phyloP scores from a whole-genome alignment of 2,113 vertebrate genomes.

The Promerops cafer region DNA sequence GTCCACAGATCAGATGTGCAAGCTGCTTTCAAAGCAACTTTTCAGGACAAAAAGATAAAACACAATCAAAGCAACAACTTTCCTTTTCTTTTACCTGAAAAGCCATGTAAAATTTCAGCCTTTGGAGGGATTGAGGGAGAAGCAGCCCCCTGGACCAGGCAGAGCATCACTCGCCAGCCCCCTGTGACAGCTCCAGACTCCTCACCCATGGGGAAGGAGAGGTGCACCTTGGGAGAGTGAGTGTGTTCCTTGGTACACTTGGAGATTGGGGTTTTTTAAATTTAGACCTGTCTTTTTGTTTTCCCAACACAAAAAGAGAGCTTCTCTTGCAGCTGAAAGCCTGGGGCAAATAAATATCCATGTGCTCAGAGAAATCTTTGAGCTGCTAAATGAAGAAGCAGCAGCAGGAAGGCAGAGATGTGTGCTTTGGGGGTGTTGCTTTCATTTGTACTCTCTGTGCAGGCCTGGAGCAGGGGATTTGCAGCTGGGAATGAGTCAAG shows the following conservation, averaged over 20 bases:
- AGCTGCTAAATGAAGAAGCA: background rate
- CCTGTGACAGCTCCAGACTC: background rate
- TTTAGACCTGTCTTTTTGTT: background rate
- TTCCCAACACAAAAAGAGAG: background rate
- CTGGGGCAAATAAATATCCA: background rate
- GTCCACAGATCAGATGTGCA: background rate
- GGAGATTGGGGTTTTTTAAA: background rate
- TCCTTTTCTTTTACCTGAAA: background rate
- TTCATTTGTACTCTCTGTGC: background rate
- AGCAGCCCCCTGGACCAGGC: background rate
- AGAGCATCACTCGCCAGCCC: background rate
- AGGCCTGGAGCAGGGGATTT: background rate
- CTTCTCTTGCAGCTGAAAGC: background rate
- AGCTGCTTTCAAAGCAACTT: background rate
- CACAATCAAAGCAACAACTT: background rate
- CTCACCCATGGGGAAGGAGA: accelerated
- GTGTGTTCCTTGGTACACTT: too few relatives aligned
- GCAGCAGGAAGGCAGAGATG: background rate
- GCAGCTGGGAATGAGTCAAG: background rate
- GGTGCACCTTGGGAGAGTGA: accelerated
- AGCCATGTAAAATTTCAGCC: background rate
- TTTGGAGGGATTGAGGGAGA: background rate
- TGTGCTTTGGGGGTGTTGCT: background rate
- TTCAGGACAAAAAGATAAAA: background rate
- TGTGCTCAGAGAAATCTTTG: background rate